Base-by-base conservation (phyloP, 2,888 invertebrate species). In the Aphodius granarius region DNA sequence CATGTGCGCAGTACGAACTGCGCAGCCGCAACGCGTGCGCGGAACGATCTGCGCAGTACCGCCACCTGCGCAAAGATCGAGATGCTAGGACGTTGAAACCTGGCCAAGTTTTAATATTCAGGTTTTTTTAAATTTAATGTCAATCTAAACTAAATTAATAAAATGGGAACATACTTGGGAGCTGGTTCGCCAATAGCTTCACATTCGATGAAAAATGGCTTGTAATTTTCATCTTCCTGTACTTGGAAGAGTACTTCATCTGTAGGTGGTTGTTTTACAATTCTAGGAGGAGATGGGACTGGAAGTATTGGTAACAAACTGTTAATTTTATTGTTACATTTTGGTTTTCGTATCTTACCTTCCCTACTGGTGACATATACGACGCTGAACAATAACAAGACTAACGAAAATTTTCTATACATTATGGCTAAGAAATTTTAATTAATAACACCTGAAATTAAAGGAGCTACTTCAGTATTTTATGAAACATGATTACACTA, bases 101-200 rank as follows among this genome's bases (percentile, higher is more conserved):
- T n/a, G n/a, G n/a, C n/a, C n/a, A n/a, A n/a, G n/a, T n/a, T n/a
- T n/a, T n/a, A n/a, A n/a, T n/a, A n/a, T n/a, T n/a, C n/a, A n/a
- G n/a, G n/a, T n/a, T n/a, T n/a, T n/a, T n/a, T n/a, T n/a, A n/a
- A n/a, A n/a, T n/a, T n/a, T n/a, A n/a, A n/a, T n/a, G n/a, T n/a
- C n/a, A n/a, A n/a, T n/a, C n/a, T n/a, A n/a, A n/a, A n/a, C 13
- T 43, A 13, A 43, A 9, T 43, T 43, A 43, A 43, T 9, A 43
- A 2, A 43, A 5, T 9, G 13, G 19, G 6, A 6, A 18, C 93
- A 90, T 92, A 98, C 97, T 91, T 94, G 74, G 98, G 98, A 80
- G 94, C 93, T 13, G 99, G 99, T 87, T 97, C 95, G 81, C 97
- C 98, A 86, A 95, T 94, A 15, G 99, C 99, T 88, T 97, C 96